phyloP scores from a whole-genome alignment of 2,797 vertebrate species.

The Alosa sapidissima region DNA sequence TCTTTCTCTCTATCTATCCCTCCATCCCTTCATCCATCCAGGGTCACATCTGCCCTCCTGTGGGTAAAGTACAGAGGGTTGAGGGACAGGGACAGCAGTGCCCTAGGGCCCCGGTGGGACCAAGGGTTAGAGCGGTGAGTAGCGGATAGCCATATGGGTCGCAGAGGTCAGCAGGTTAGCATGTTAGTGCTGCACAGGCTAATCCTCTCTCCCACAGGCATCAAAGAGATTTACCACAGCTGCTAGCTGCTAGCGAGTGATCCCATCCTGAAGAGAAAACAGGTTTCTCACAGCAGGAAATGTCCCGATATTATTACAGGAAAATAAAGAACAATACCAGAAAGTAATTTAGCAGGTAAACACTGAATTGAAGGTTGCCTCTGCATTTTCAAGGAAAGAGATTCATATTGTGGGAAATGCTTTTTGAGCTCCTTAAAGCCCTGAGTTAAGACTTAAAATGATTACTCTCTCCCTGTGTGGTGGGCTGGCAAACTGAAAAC shows the following conservation, averaged over 20 bases:
- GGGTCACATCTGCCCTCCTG: too few relatives aligned
- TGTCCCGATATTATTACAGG: background rate
- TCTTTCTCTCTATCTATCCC: background rate
- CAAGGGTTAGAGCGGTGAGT: background rate
- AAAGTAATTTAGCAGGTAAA: background rate
- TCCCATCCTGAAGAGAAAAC: background rate
- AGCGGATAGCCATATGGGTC: background rate
- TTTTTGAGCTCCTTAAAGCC: background rate
- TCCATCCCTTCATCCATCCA: background rate
- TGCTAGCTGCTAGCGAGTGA: background rate
- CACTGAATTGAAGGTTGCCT: background rate
- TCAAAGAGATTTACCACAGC: background rate
- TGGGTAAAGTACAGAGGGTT: background rate
- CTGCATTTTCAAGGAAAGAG: background rate
- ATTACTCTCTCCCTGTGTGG: background rate
- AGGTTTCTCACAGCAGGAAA: background rate
- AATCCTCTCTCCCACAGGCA: background rate
- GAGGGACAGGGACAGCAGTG: background rate
- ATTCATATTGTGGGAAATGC: background rate
- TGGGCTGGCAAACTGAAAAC: background rate
- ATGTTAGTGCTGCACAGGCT: background rate
- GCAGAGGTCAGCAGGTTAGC: background rate
- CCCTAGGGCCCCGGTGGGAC: background rate
- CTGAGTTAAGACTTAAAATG: background rate
- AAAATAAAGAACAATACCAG: background rate